A percentile compares a stretch with the other conserved stretches of the same genome.
Evolutionary conservation across 2,113 vertebrate species (phyloP).

Genomic region (Corydoras maculifer): DNA sequence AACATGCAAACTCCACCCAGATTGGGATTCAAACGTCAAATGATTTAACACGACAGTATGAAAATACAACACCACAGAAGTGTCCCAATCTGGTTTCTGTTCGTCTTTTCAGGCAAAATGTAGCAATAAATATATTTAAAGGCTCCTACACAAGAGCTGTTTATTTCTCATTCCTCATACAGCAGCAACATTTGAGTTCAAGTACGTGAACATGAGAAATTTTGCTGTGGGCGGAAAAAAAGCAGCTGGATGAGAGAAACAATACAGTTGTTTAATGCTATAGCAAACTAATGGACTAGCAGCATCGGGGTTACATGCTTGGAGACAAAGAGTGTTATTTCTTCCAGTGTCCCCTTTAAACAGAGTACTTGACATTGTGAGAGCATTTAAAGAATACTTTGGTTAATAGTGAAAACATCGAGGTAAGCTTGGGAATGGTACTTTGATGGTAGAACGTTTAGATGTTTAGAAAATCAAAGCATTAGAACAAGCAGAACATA

Average conservation of each 20-base stretch:
- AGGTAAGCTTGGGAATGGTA: conserved; percentile 19
- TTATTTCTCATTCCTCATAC: conserved; percentile 6
- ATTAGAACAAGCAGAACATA: conserved; percentile 23
- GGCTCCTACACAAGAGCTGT: too few relatives aligned
- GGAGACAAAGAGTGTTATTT: conserved; percentile 26
- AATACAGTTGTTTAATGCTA: conserved; percentile 22
- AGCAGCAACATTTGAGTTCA: conserved; percentile 33
- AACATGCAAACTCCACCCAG: too few relatives aligned
- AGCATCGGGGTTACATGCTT: conserved; percentile 24
- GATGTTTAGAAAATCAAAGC: conserved; percentile 27
- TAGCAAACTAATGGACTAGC: conserved; percentile 28
- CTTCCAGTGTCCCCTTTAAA: conserved; percentile 19
- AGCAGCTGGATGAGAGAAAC: neutral
- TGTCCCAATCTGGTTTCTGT: too few relatives aligned
- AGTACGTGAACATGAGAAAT: neutral
- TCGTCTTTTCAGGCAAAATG: too few relatives aligned
- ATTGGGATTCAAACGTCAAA: too few relatives aligned
- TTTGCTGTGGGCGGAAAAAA: too few relatives aligned
- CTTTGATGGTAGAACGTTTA: conserved; percentile 16
- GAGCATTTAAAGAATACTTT: conserved; percentile 10
- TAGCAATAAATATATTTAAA: too few relatives aligned
- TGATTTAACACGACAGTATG: too few relatives aligned
- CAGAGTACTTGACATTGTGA: conserved; percentile 19
- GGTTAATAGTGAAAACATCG: conserved; percentile 10
- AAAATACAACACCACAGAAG: too few relatives aligned